phyloP scores from a whole-genome alignment of 2,797 vertebrate species.

The Pampus argenteus region DNA sequence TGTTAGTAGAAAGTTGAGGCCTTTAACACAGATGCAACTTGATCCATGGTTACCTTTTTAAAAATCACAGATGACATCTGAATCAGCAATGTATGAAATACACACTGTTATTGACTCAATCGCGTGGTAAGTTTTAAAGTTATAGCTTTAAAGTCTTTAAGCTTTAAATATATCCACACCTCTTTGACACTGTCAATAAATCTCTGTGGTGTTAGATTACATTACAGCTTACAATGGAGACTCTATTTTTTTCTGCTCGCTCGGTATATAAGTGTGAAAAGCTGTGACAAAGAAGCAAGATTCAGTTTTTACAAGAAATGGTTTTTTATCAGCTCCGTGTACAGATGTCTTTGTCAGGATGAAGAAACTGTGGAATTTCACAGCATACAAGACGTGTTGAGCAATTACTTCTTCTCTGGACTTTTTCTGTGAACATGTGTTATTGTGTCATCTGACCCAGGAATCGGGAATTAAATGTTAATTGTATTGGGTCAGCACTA shows the following conservation, averaged over 20 bases:
- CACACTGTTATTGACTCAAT: too few species aligned
- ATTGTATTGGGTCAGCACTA: conserved; percentile 24
- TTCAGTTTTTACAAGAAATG: neutral
- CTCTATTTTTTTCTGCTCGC: neutral
- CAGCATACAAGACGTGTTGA: neutral
- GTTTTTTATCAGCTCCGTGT: neutral
- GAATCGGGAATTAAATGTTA: conserved; percentile 47
- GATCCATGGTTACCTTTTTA: neutral
- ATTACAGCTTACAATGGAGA: neutral
- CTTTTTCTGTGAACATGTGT: conserved; percentile 7
- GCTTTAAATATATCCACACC: neutral
- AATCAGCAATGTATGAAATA: too few species aligned
- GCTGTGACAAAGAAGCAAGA: neutral
- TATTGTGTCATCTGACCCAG: conserved; percentile 41
- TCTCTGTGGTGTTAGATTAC: neutral
- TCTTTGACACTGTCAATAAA: neutral
- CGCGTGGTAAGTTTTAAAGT: neutral
- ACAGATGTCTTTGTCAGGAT: conserved; percentile 7
- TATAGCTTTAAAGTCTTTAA: too few species aligned
- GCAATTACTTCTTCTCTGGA: conserved; percentile 11
- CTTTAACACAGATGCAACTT: neutral
- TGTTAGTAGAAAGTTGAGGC: neutral
- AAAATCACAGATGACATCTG: too few species aligned
- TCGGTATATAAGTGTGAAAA: neutral
- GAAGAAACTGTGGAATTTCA: neutral